Evolutionary conservation across 2,113 vertebrate genomes (phyloP).

Genomic region (Sialia sialis): DNA sequence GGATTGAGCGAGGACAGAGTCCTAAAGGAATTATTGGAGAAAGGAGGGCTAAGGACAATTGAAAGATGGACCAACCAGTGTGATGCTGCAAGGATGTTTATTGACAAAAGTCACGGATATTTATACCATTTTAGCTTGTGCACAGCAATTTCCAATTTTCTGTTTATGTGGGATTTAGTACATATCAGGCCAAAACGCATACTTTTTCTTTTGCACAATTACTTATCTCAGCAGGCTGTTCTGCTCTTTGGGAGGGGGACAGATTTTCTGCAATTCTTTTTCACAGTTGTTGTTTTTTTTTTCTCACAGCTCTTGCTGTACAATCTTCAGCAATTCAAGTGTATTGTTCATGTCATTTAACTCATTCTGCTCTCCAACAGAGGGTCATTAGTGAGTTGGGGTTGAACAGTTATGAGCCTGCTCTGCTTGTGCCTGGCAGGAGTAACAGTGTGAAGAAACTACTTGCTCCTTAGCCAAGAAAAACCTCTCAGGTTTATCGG

Average conservation of each 20-base stretch:
- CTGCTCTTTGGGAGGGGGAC: neutral
- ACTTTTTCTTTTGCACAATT: neutral
- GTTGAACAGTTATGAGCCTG: neutral
- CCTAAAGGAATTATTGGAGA: neutral
- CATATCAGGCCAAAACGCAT: neutral
- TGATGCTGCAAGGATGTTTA: neutral
- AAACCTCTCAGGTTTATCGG: neutral
- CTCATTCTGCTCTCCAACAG: neutral
- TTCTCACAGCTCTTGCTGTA: neutral
- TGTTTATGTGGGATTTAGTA: neutral
- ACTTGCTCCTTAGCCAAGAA: neutral
- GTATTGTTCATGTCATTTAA: accelerated
- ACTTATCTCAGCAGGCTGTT: neutral
- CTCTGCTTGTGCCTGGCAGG: neutral
- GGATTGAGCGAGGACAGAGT: neutral
- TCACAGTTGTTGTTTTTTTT: neutral
- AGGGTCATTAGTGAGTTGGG: neutral
- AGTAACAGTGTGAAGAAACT: neutral
- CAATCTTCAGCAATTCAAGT: neutral
- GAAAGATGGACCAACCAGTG: neutral
- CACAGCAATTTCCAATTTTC: neutral
- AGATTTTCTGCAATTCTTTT: neutral
- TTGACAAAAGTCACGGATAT: neutral
- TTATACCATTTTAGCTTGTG: neutral
- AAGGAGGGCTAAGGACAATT: accelerated